These are phyloP conservation scores for Oreochromis spilurus DNA, from an alignment of 2,113 vertebrate species.

Conservation along the genomic window DNA sequence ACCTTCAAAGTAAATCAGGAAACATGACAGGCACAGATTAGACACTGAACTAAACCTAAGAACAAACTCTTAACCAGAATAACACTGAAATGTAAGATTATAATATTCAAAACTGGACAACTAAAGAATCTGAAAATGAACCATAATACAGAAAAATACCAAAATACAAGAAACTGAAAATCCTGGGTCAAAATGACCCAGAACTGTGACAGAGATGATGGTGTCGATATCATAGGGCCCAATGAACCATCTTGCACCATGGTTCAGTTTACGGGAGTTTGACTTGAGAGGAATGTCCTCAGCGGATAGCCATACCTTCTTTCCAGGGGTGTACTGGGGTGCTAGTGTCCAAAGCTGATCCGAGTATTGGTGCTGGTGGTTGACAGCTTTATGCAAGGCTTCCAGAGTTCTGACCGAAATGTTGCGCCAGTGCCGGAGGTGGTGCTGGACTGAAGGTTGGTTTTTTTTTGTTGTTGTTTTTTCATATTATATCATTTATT, in stretches of 20 bases:
- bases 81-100: not conserved
- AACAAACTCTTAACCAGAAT: not conserved
- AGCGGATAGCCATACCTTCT: not conserved
- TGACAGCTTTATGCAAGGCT: not conserved
- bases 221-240: not conserved
- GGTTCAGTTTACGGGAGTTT: not conserved
- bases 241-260: not conserved
- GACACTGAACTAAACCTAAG: not conserved
- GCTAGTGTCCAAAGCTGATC: not conserved
- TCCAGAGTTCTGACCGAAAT: not conserved
- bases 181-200: not conserved
- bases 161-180: not conserved
- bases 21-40: not conserved
- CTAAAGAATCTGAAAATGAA: not conserved
- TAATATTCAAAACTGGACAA: not conserved
- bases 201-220: not conserved
- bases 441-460: not conserved
- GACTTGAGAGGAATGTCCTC: not conserved
- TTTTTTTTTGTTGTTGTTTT: too few species aligned
- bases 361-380: not conserved
- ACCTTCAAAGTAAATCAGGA: not conserved
- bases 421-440: not conserved
- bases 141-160: not conserved
- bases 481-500: not conserved
- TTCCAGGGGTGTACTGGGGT: not conserved